Percentiles rank a stretch among this genome's conserved stretches.
Evolutionary conservation across 2,888 invertebrate species (phyloP).

Genomic region (Amphipoea oculea): DNA sequence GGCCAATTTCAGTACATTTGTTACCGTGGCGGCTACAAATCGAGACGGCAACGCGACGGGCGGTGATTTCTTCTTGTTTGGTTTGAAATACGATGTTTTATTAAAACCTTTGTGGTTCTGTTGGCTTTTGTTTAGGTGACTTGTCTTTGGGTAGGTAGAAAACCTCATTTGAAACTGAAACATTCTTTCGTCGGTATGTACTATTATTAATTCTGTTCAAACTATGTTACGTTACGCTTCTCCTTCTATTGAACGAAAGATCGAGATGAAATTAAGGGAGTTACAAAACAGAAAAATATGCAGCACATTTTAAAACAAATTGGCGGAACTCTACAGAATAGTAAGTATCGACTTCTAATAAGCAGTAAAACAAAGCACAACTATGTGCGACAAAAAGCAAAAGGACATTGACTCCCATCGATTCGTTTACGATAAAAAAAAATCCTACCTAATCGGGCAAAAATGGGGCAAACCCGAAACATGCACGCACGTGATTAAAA

Average conservation of each 20-base stretch:
- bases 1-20: conserved; percentile 78
- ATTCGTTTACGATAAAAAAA: neutral
- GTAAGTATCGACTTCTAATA: neutral
- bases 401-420: neutral
- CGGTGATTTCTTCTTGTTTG: conserved; percentile 74
- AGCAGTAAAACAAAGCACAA: neutral
- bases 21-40: conserved; percentile 74
- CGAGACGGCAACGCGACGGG: conserved; percentile 64
- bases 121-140: neutral
- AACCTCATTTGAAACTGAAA: neutral
- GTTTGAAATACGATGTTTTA: conserved; percentile 49
- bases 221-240: neutral
- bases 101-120: conserved; percentile 22
- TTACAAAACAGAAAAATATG: neutral
- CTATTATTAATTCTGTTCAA: neutral
- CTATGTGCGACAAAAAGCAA: neutral
- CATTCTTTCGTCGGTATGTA: neutral
- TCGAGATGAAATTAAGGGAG: neutral
- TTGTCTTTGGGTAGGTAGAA: neutral
- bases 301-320: neutral
- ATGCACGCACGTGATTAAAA: neutral
- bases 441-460: no score
- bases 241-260: neutral
- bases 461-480: neutral
- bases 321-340: neutral